Conservation (phyloP, 2,797 vertebrate genomes). For the Poecile montanus region DNA sequence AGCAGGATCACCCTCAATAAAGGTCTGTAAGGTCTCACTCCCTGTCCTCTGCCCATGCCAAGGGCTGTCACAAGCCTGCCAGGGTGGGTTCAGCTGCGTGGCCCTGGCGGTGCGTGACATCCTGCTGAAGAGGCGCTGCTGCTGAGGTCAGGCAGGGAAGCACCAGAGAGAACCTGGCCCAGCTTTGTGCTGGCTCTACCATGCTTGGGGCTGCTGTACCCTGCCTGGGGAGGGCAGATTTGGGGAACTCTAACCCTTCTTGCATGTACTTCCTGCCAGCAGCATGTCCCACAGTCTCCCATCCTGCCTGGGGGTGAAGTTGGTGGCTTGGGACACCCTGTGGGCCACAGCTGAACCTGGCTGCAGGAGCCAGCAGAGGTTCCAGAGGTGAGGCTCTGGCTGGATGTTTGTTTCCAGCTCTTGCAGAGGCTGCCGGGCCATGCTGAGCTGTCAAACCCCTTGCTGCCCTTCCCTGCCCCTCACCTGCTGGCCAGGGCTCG, state of each 20-base stretch:
- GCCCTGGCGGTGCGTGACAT: rapidly evolving
- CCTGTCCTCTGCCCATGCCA: rapidly evolving
- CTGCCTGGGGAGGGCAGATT: not conserved
- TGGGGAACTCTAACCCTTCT: not conserved
- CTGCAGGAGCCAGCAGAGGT: not conserved
- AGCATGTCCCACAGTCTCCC: rapidly evolving
- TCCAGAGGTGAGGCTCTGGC: not conserved
- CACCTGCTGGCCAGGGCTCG: rapidly evolving
- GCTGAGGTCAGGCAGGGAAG: not conserved
- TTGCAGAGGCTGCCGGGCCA: not conserved
- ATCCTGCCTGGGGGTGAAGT: not conserved
- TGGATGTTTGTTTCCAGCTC: not conserved
- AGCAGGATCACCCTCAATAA: not conserved
- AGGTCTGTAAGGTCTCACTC: not conserved
- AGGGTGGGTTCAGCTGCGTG: rapidly evolving
- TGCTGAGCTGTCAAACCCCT: rapidly evolving
- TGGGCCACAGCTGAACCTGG: not conserved
- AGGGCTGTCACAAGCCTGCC: not conserved
- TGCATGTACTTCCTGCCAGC: not conserved
- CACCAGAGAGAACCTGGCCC: not conserved
- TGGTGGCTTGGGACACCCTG: rapidly evolving
- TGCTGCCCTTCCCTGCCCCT: not conserved
- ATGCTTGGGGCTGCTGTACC: not conserved
- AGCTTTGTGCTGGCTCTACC: not conserved
- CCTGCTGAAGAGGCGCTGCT: not conserved